phyloP scores from a whole-genome alignment of 2,888 invertebrate species.

The Lasiommata megera region DNA sequence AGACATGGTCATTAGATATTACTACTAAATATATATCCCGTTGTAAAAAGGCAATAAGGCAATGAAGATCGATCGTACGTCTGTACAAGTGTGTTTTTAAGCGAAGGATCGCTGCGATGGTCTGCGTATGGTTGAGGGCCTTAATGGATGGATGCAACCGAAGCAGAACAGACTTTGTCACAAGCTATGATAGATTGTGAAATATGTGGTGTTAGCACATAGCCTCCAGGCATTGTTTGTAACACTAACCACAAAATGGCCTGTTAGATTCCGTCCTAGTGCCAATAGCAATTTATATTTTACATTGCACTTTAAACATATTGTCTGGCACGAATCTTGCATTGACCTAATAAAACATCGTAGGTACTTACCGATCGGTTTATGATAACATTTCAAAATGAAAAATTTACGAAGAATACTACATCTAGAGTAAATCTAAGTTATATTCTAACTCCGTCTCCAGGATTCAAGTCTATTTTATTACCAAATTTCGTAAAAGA shows the following conservation, averaged over 20 bases:
- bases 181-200: conserved; percentile 51
- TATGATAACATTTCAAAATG: not conserved
- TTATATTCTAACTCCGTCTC: no score
- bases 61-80: no score
- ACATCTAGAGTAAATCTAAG: no score
- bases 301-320: conserved; percentile 8
- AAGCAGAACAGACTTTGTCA: conserved; percentile 47
- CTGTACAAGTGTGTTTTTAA: no score
- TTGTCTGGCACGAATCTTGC: not conserved
- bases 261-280: conserved; percentile 25
- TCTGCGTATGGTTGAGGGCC: no score
- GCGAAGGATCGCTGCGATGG: no score
- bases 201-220: conserved; percentile 53
- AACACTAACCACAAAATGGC: conserved; percentile 58
- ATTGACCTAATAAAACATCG: conserved; percentile 1
- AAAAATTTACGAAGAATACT: no score
- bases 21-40: no score
- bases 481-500: no score
- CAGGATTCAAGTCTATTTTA: no score
- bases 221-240: conserved; percentile 56
- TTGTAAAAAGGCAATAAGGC: no score
- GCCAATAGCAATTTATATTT: conserved; percentile 17
- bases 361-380: not conserved
- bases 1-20: no score
- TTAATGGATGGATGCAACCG: conserved; percentile 40